phyloP scores from a whole-genome alignment of 2,113 vertebrate species.

The Chaetops frenatus region DNA sequence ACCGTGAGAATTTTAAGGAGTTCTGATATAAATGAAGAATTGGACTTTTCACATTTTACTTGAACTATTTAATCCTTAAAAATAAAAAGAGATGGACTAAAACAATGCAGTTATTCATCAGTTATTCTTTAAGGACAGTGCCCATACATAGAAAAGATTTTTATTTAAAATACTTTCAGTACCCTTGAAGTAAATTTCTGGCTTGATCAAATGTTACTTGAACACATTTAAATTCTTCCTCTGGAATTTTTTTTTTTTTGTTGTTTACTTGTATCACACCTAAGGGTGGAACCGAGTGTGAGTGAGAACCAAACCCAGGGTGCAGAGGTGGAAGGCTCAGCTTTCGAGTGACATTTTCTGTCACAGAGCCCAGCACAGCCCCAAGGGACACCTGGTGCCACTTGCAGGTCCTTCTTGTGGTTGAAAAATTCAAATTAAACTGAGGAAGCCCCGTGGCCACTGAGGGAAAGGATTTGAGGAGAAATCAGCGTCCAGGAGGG shows the following conservation, averaged over 20 bases:
- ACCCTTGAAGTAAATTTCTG: background rate
- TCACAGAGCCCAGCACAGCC: background rate
- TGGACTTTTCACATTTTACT: background rate
- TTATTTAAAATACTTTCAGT: background rate
- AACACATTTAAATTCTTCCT: background rate
- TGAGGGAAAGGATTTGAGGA: background rate
- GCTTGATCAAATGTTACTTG: background rate
- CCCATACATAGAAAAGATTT: background rate
- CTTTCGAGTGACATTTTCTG: background rate
- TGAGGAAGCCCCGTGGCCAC: background rate
- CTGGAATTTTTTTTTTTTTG: background rate
- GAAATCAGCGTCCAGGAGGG: background rate
- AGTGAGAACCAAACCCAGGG: background rate
- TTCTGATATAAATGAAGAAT: background rate
- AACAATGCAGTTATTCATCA: background rate
- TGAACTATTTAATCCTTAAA: background rate
- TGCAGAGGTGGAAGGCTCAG: background rate
- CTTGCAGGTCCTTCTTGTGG: accelerated
- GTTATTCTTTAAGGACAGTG: background rate
- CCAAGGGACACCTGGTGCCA: background rate
- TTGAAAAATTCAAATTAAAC: background rate
- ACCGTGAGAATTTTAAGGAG: background rate
- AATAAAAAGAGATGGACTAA: background rate
- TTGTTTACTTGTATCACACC: background rate
- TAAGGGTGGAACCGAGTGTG: background rate